Evolutionary conservation across 2,113 vertebrate species (phyloP).

Genomic region (Cavia porcellus): DNA sequence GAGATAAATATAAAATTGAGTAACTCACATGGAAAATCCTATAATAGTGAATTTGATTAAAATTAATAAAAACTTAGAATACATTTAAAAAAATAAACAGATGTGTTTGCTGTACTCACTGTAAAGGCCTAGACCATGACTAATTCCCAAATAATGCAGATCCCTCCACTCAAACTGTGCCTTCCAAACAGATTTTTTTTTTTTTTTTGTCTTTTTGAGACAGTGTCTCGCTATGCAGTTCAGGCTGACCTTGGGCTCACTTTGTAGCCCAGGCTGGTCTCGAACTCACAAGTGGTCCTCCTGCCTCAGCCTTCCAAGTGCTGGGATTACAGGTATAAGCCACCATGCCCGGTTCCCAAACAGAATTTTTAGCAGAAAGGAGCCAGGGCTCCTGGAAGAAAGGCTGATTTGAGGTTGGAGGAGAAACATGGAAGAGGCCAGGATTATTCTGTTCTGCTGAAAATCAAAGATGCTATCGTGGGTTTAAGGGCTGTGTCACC

Average conservation of each 20-base stretch:
- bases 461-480: background rate
- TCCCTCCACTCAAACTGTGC: background rate
- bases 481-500: background rate
- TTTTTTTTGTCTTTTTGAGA: too few species aligned
- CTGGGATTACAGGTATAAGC: too few species aligned
- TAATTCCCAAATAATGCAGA: background rate
- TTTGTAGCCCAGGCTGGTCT: too few species aligned
- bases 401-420: background rate
- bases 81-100: background rate
- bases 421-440: background rate
- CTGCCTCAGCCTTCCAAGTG: too few species aligned
- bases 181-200: too few species aligned
- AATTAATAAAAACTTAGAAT: background rate
- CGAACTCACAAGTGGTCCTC: too few species aligned
- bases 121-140: background rate
- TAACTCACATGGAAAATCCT: background rate
- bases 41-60: slow-evolving; percentile 17
- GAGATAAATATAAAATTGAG: slow-evolving; percentile 1
- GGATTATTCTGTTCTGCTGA: background rate
- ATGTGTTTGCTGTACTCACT: slow-evolving; percentile 7
- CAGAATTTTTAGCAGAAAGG: slow-evolving; percentile 28
- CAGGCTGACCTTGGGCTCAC: too few species aligned
- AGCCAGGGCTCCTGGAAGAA: background rate
- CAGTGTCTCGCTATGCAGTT: too few species aligned
- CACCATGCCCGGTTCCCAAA: background rate